Evolutionary conservation across 1,140 invertebrate genomes (phyloP), one percentile per base, ranked within the genome.

Genomic region (Brachionus calyciflorus): DNA sequence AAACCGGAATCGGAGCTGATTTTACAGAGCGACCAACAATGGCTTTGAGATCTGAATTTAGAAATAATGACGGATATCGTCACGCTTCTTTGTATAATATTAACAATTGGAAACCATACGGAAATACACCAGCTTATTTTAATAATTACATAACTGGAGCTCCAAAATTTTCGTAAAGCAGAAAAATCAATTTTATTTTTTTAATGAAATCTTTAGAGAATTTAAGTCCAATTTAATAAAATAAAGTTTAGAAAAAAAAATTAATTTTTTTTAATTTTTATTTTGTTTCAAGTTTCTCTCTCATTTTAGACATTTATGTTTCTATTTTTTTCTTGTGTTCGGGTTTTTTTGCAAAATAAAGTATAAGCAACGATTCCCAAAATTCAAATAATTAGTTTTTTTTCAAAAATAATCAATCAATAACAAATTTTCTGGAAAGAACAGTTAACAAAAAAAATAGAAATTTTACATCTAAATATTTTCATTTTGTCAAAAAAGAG

Each of bases 81-180:
- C 69, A 73, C 30, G 44, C 69, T 21, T 51, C 46, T 26, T 21
- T 73, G 12, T 55, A 51, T 30, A 73, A 73, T 26, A 41, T 73
- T 0, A 73, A 73, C 46, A 51, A 49, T 6, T 73, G 69, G 69
- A 73, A 73, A 51, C 69, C 69, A 19, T 73, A 73, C 51, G 69
- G 69, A 17, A 73, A 73, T 55, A 10, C 26, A 21, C 44, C 24
- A 17, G 46, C 46, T 2, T 73, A 73, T 24, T 73, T 73, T 19
- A 73, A 73, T 40, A 73, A 73, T 41, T 73, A 73, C n/a, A 55
- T 73, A 33, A 51, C 46, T 3, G 69, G 69, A 49, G 69, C 69
- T 49, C 69, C 69, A 1, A 49, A 73, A 37, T 73, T 73, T 55
- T 73, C 69, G n/a, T 73, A 73, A 46, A 40, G 3, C n/a, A n/a